Evolutionary conservation across 2,888 invertebrate genomes (phyloP).

Genomic region (Amiota minor): DNA sequence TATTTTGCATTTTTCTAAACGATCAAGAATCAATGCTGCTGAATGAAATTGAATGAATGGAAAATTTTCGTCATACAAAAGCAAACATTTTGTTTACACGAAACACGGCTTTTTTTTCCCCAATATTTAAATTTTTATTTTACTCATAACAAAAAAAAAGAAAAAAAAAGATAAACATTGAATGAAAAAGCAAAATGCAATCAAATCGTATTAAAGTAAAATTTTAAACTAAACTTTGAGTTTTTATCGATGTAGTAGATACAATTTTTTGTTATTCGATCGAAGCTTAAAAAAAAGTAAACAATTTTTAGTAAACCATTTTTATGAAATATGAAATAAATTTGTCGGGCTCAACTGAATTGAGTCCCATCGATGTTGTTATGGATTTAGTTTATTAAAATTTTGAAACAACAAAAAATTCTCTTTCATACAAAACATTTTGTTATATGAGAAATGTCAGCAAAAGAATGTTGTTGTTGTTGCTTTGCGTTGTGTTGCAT

Average conservation of each 20-base stretch:
- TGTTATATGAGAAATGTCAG: neutral
- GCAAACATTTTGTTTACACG: constrained; percentile 20
- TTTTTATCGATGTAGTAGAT: neutral
- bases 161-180: constrained; percentile 1
- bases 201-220: constrained; percentile 15
- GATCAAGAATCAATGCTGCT: constrained; percentile 18
- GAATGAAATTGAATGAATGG: neutral
- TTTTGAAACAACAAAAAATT: neutral
- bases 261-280: too few species aligned
- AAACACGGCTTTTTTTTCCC: neutral
- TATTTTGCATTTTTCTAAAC: constrained; percentile 16
- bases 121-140: neutral
- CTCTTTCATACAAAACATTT: too few species aligned
- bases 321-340: constrained; percentile 14
- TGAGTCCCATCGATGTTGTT: neutral
- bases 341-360: neutral
- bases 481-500: constrained; percentile 35
- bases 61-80: neutral
- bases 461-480: neutral
- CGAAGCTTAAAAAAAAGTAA: too few species aligned
- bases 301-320: neutral
- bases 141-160: too few species aligned
- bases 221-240: neutral
- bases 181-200: constrained; percentile 13
- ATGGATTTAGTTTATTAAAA: constrained; percentile 19